Base-by-base conservation (phyloP, 1,140 invertebrate species). In the Goniozus legneri region DNA sequence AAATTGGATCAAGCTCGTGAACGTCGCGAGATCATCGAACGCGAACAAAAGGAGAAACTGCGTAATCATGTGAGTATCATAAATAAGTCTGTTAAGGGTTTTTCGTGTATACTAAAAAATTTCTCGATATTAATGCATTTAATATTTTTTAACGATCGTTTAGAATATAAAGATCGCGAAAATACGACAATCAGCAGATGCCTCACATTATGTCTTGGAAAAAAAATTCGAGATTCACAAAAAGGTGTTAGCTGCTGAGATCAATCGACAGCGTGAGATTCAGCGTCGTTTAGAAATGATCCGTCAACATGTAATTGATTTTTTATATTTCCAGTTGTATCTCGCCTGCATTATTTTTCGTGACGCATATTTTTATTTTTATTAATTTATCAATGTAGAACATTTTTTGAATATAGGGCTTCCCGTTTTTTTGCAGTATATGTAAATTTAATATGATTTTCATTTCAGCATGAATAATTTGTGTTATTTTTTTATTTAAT, bases 211-310 rank as follows among this genome's bases (percentile, higher is more conserved):
- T 66, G 80, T 89, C 58, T 83, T 86, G 71, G 82, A 78, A 60
- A 89, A 87, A 77, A 65, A 66, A 56, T 58, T 56, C 50, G 61
- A 66, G 51, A 60, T 57, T 38, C 58, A 64, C 53, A 57, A 58
- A 56, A 67, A 56, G 53, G 78, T 89, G 47, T 82, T 79, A 47
- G 77, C 81, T 50, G 87, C 88, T 45, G 86, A 89, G 70, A 79
- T 80, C 60, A 91, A 91, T 64, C 79, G 88, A 38, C 84, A 87
- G 67, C 85, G 86, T 65, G 86, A 88, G 69, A 82, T 90, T 43
- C 83, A 89, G 75, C 86, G 84, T 73, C 88, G 86, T 79, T 75
- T 89, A 62, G 87, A 89, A 65, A 83, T 80, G 66, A 81, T 89
- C 60, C 87, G 86, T 65, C 85, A 88, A 78, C 85, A 88, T 79